Percentiles rank a stretch among this genome's conserved stretches.
These are phyloP conservation scores for Idaea aversata DNA, from an alignment of 2,888 invertebrate species.

Conservation along the genomic window DNA sequence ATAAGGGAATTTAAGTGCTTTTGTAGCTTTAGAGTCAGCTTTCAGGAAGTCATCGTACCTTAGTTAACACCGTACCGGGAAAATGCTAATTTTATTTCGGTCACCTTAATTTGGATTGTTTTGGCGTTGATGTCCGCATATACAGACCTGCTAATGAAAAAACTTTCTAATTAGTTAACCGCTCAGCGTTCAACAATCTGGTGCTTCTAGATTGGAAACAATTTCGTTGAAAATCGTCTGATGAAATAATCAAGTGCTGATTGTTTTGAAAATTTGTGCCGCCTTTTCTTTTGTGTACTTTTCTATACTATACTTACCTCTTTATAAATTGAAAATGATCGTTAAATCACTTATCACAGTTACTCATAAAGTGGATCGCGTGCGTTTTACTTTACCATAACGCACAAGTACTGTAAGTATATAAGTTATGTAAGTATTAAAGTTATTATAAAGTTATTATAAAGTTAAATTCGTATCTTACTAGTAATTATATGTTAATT, in stretches of 20 bases:
- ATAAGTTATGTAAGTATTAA: too few species aligned
- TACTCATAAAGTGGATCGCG: too few species aligned
- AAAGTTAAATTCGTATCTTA: too few species aligned
- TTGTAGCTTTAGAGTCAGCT: constrained; percentile 25
- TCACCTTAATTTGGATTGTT: constrained; percentile 35
- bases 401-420: too few species aligned
- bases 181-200: constrained; percentile 29
- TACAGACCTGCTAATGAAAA: constrained; percentile 46
- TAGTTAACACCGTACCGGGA: constrained; percentile 29
- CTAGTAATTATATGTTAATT: too few species aligned
- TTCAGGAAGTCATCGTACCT: constrained; percentile 30
- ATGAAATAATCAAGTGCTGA: neutral
- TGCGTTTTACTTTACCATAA: too few species aligned
- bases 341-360: too few species aligned
- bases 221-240: constrained; percentile 15
- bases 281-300: too few species aligned
- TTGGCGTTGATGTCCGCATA: constrained; percentile 31
- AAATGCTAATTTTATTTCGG: constrained; percentile 43
- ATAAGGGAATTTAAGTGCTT: constrained; percentile 26
- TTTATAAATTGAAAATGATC: too few species aligned
- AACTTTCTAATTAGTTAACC: constrained; percentile 46
- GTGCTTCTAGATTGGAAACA: constrained; percentile 30
- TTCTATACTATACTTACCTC: too few species aligned
- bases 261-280: neutral
- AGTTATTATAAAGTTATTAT: too few species aligned